Evolutionary conservation across 2,888 invertebrate species (phyloP), one percentile per base, ranked within the genome.

Genomic region (Parnassius smintheus): DNA sequence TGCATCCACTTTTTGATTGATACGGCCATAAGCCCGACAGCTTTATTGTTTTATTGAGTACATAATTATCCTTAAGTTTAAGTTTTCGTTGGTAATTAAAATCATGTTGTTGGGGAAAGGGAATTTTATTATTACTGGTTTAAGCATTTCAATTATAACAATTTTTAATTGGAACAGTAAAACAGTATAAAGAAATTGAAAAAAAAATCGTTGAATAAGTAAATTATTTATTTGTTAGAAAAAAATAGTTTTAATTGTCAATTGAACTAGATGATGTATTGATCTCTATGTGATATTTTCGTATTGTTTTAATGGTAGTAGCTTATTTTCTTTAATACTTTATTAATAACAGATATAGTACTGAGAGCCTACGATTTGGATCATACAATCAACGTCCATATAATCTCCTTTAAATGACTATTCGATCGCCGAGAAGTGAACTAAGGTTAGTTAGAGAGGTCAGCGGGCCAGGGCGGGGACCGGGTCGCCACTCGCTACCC

Each of bases 401-500:
- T 48, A 57, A 61, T 65, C 54, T 57, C 48, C 56, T 56, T 35
- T 49, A 64, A 65, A 59, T 48, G 56, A 52, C 52, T 45, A 63
- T 61, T 64, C 65, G 59, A 68, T 68, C 68, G 60, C 62, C 65
- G 62, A 66, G 65, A 68, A 67, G 65, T 66, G 65, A 69, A 66
- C 59, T 62, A 64, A 61, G 81, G 80, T 83, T 80, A 77, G 78
- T 80, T 80, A 76, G 74, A 79, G 82, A 79, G 86, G 86, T 84
- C 83, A 84, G 71, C 74, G 72, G 80, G 80, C 67, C 84, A 85
- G 82, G 82, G 79, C 76, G 80, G 78, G 75, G 59, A 53, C 49
- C 56, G 59, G 55, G 60, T 60, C 56, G 52, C 71, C 74, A 78
- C 9, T 35, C 35, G 35, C 35, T 7, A 35, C 77, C 78, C 81